Base-by-base conservation (phyloP, 2,888 invertebrate species). In the Agrotis segetum region DNA sequence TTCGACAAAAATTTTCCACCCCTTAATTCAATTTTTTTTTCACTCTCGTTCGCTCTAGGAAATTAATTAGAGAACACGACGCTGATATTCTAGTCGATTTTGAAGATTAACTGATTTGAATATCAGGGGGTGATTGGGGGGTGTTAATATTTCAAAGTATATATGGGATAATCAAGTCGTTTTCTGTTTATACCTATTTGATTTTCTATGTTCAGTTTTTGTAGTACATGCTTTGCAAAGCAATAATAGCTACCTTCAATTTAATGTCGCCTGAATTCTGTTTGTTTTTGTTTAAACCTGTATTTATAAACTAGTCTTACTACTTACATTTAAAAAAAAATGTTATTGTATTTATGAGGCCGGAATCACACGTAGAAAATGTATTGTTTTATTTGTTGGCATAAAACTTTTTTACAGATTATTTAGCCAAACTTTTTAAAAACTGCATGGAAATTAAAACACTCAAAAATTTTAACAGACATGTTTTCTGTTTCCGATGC, bases 1-100 rank as follows among this genome's bases (percentile, higher is more conserved):
- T 95, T 94, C 93, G 90, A 87, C 91, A 93, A 93, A 92, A 92
- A 93, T 89, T 91, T 92, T 92, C 89, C 92, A 91, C 92, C 95
- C 95, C 92, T 91, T 90, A 92, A 93, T 94, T 89, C 85, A 90
- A 88, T 88, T 89, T 90, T 88, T 91, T 88, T 92, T 88, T 84
- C 84, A 40, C 11, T 91, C 88, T 89, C 92, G 89, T 88, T 77
- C 74, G 69, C 92, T 87, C 78, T 74, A 70, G 77, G 67, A 87
- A 87, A 90, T 89, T 90, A 89, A 90, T 90, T 90, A 89, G 81
- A n/a, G 84, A 84, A 85, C 85, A 86, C 74, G 87, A 68, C 29
- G 75, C 56, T 59, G 60, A 70, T 78, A 63, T 84, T 72, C 60
- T 53, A 24, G 67, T 68, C 64, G 73, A 83, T 77, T 66, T 66